These are phyloP conservation scores for Ylistrum balloti DNA, from an alignment of 1,140 invertebrate species.

Conservation along the genomic window DNA sequence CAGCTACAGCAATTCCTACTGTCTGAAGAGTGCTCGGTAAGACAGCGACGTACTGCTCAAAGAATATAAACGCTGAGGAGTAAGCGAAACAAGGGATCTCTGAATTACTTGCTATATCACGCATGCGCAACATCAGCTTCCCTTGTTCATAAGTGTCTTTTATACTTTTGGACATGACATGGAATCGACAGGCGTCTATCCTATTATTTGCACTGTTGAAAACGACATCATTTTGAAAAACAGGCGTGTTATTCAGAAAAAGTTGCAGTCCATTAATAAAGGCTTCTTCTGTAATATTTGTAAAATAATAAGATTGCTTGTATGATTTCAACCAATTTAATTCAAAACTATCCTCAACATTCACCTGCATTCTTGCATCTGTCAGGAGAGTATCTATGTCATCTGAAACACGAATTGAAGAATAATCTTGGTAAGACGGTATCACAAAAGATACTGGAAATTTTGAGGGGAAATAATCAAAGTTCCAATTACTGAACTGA, in stretches of 20 bases:
- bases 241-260: constrained; percentile 17
- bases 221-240: constrained; percentile 79
- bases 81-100: constrained; percentile 51
- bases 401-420: background rate
- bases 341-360: background rate
- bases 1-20: constrained; percentile 43
- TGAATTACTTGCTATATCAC: background rate
- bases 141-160: constrained; percentile 49
- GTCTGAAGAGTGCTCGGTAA: constrained; percentile 45
- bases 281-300: background rate
- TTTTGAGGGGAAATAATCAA: constrained; percentile 46
- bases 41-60: constrained; percentile 49
- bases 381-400: background rate
- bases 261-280: constrained; percentile 83
- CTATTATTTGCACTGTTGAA: constrained; percentile 82
- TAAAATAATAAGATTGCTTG: background rate
- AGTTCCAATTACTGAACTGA: constrained; percentile 37
- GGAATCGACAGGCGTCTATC: background rate
- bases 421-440: background rate
- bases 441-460: constrained; percentile 53
- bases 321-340: constrained; percentile 43
- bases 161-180: constrained; percentile 6
- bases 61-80: constrained; percentile 47
- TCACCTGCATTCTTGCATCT: background rate
- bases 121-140: constrained; percentile 65